These are phyloP conservation scores for Torymus tubicola DNA, from an alignment of 2,888 invertebrate species.

Conservation along the genomic window DNA sequence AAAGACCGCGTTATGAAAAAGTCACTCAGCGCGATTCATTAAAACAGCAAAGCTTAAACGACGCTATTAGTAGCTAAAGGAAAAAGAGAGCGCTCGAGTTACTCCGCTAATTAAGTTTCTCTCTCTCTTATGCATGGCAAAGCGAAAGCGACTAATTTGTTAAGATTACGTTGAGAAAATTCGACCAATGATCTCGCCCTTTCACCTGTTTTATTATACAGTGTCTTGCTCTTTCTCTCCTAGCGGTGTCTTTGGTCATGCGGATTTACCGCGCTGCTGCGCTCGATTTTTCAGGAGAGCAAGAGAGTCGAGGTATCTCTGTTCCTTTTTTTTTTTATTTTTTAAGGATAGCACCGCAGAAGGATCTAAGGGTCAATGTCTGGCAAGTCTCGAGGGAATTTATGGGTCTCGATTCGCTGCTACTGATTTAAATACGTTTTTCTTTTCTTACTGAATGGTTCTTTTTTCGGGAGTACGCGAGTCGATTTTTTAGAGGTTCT, in stretches of 20 bases:
- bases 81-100: conserved; percentile 9
- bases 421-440: no score
- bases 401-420: not conserved
- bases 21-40: conserved; percentile 35
- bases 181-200: conserved; percentile 56
- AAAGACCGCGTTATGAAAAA: not conserved
- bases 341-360: conserved; percentile 28
- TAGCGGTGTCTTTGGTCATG: not conserved
- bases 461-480: no score
- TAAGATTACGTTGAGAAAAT: conserved; percentile 63
- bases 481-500: no score
- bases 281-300: not conserved
- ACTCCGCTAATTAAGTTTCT: conserved; percentile 61
- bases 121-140: conserved; percentile 18
- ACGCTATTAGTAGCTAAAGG: not conserved
- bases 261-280: not conserved
- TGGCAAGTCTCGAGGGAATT: conserved; percentile 18
- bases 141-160: conserved; percentile 63
- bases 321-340: conserved; percentile 19
- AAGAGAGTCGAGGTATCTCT: not conserved
- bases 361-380: conserved; percentile 19
- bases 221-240: not conserved
- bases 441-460: no score
- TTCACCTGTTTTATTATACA: not conserved
- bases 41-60: conserved; percentile 45